A percentile compares a stretch with the other conserved stretches of the same genome.
Evolutionary conservation across 2,888 invertebrate species (phyloP).

Genomic region (Achlya flavicornis): DNA sequence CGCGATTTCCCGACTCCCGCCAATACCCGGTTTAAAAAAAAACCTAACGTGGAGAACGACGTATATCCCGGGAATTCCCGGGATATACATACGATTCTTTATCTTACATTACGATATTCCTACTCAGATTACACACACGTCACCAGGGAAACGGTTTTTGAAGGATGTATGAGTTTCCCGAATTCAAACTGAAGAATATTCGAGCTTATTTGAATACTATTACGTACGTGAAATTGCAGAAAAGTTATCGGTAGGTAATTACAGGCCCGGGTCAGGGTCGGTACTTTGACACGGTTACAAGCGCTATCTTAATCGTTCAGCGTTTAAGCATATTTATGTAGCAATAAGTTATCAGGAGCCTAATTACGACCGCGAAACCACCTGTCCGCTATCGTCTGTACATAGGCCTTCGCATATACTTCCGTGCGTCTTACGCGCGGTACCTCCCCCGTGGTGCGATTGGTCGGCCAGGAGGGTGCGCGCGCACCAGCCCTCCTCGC

Average conservation of each 20-base stretch:
- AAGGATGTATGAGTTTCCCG: conserved; percentile 24
- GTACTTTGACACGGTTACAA: conserved; percentile 54
- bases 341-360: conserved; percentile 81
- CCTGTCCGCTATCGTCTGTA: conserved; percentile 83
- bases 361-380: conserved; percentile 83
- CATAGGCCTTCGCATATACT: conserved; percentile 84
- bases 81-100: no score
- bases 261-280: conserved; percentile 51
- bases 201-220: conserved; percentile 47
- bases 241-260: conserved; percentile 54
- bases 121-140: no score
- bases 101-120: no score
- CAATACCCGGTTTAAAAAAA: no score
- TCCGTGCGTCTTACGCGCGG: conserved; percentile 82
- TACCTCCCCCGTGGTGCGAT: conserved; percentile 75
- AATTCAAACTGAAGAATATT: conserved; percentile 49
- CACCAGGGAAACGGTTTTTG: not conserved
- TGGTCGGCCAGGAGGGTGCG: conserved; percentile 70
- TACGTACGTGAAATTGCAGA: conserved; percentile 51
- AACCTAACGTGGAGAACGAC: no score
- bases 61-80: no score
- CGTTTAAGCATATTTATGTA: conserved; percentile 78
- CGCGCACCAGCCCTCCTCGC: conserved; percentile 81
- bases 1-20: no score
- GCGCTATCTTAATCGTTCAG: conserved; percentile 76